Evolutionary conservation across 2,113 vertebrate genomes (phyloP), one percentile per base, ranked within the genome.

Genomic region (Perca flavescens): DNA sequence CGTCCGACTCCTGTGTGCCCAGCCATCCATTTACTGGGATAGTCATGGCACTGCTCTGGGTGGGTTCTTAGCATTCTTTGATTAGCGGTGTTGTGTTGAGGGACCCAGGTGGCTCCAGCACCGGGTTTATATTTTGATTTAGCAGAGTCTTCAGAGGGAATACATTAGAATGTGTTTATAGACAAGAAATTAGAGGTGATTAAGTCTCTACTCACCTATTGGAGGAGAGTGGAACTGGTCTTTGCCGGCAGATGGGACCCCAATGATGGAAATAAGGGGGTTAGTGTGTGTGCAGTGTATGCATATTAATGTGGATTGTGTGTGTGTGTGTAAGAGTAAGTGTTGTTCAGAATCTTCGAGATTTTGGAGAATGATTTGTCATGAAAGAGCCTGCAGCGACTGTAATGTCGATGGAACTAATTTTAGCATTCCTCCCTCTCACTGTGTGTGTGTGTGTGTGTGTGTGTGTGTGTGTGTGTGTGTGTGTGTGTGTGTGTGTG

Each of bases 131-230:
- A 82, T 84, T 90, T 84, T 74, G 74, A 85, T 83, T 89, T 87
- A 36, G 74, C 74, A 22, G 82, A 79, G 64, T 79, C 87, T 89
- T 91, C 67, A 76, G 88, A 84, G 83, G 76, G 94, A 93, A 93
- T 89, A 92, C 74, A 93, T 94, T 92, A 93, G 70, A 88, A 83
- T 90, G 78, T 81, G 65, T 94, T 91, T 91, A 69, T 80, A 75
- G 85, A 86, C 50, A 69, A 83, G 71, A 80, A 80, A 90, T 90
- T 92, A 89, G 62, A 80, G 25, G 71, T 75, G 87, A 94, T 95
- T 94, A 94, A 79, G 89, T 89, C 80, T 64, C 80, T 65, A 25
- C 76, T 83, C 82, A 87, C 81, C 89, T 89, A 89, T 89, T 89
- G 85, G 90, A 73, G 64, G 84, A 87, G 62, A 88, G 57, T 17